These are phyloP conservation scores for Scophthalmus maximus DNA, from an alignment of 2,113 vertebrate genomes.

Conservation along the genomic window DNA sequence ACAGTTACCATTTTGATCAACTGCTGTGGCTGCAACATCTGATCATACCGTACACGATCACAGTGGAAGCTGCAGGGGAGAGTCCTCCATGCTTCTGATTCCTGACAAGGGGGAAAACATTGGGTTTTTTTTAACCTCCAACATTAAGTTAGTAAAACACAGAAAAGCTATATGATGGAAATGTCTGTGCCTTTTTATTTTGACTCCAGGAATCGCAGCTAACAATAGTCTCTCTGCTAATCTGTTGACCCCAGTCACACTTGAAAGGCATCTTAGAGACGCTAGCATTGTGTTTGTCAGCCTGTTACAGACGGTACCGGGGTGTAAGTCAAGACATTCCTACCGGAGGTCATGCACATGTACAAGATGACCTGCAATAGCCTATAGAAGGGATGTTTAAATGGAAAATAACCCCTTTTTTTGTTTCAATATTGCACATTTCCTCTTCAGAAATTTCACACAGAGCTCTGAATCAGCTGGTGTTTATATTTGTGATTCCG, in stretches of 20 bases:
- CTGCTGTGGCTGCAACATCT: not conserved
- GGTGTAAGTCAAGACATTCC: not conserved
- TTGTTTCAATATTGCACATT: too few species aligned
- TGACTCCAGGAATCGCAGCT: constrained; percentile 5
- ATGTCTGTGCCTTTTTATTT: constrained; percentile 1
- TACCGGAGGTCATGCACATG: not conserved
- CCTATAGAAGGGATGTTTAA: too few species aligned
- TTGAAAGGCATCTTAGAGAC: not conserved
- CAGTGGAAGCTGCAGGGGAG: not conserved
- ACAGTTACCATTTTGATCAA: not conserved
- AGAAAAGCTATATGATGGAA: not conserved
- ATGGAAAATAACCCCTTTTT: too few species aligned
- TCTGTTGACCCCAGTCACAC: constrained; percentile 29
- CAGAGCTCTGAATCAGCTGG: not conserved
- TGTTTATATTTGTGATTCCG: not conserved
- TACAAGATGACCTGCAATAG: too few species aligned
- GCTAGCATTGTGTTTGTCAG: not conserved
- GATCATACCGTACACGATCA: not conserved
- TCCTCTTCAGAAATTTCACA: not conserved
- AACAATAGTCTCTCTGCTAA: constrained; percentile 20
- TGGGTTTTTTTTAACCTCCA: not conserved
- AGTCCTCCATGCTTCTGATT: not conserved
- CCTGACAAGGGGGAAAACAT: not conserved
- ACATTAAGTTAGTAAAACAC: not conserved
- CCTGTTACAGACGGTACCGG: not conserved